Evolutionary conservation across 2,113 vertebrate species (phyloP).

Genomic region (Salvelinus fontinalis): DNA sequence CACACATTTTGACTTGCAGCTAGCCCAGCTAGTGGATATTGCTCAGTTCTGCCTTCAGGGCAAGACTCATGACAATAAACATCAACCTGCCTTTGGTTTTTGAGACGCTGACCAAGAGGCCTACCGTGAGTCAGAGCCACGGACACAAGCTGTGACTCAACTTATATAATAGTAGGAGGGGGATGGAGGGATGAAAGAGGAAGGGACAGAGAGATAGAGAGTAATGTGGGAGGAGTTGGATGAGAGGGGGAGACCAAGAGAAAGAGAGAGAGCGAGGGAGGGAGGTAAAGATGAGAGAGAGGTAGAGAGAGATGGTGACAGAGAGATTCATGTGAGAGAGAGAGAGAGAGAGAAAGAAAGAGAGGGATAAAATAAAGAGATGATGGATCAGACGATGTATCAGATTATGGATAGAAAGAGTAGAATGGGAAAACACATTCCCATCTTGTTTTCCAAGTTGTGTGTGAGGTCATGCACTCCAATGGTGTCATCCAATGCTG

Average conservation of each 20-base stretch:
- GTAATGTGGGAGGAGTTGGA: neutral
- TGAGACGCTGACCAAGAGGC: neutral
- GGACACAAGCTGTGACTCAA: slow-evolving; percentile 9
- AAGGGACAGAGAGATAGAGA: neutral
- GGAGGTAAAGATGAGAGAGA: no score
- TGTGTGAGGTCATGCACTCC: neutral
- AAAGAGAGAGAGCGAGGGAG: neutral
- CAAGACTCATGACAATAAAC: no score
- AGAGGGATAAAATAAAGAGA: neutral
- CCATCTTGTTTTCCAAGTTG: neutral
- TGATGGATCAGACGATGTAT: neutral
- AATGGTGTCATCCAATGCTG: neutral
- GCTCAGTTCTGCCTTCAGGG: no score
- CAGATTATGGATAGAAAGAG: neutral
- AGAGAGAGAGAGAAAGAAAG: neutral
- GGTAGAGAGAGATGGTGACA: neutral
- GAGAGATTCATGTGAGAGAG: neutral
- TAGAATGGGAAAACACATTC: neutral
- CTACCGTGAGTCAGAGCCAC: neutral
- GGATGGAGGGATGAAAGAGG: neutral
- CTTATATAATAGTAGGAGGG: neutral
- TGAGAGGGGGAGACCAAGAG: neutral
- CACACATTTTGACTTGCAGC: no score
- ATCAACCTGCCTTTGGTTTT: no score
- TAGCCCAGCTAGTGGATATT: no score